Evolutionary conservation across 2,797 vertebrate species (phyloP), one percentile per base, ranked within the genome.

Genomic region (Myripristis jacobus): DNA sequence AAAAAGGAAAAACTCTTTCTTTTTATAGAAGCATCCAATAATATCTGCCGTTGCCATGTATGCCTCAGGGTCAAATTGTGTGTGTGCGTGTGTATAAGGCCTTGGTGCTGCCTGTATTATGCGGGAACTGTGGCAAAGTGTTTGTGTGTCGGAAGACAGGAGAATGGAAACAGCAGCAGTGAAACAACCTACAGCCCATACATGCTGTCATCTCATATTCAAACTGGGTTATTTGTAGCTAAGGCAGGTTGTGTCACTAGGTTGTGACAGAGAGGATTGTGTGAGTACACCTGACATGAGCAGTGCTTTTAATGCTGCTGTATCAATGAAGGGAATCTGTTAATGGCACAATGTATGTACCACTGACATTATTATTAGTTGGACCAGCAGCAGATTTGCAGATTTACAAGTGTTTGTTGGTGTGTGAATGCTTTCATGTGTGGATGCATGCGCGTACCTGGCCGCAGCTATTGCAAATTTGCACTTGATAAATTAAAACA

Each of bases 11-110:
- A 62, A 58, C 65, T 62, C 59, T 72, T 59, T 88, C 89, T 94
- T 91, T 93, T 88, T 88, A 87, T 91, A 90, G 88, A 91, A 67
- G 70, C 80, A 62, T 87, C 90, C 90, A 90, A 84, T 91, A 91
- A 92, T 92, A 90, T 93, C 85, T 90, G 81, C 74, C 36, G 71
- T 88, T 90, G 88, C 90, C 89, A 84, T 89, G 87, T 91, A 78
- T 71, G 85, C 87, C 88, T 83, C 61, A 75, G 86, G 89, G 89
- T 86, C 82, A 59, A 65, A 68, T 7, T 77, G 61, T 72, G 78
- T 38, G 34, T 53, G 60, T 69, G 51, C 65, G 63, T 65, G 72
- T 59, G 38, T 64, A 16, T 69, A 67, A 63, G 60, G 59, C 60
- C 53, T 66, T 43, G 61, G 50, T 72, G 69, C 69, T 11, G 36